phyloP scores from a whole-genome alignment of 2,797 vertebrate species.

The Trichosurus vulpecula region DNA sequence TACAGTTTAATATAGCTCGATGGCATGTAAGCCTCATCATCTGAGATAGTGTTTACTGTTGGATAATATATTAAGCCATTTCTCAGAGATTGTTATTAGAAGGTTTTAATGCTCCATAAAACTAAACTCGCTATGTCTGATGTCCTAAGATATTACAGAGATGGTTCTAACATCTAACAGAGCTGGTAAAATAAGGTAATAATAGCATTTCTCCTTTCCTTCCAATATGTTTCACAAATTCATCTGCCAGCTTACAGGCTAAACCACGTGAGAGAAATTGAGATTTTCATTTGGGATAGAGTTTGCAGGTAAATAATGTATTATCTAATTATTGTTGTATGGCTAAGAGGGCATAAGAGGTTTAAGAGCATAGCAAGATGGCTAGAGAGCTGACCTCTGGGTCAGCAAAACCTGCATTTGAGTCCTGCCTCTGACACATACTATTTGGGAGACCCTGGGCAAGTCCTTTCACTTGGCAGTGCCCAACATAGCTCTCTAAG shows the following conservation, averaged over 20 bases:
- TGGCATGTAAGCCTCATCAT: constrained; percentile 70
- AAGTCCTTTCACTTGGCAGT: background rate
- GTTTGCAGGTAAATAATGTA: background rate
- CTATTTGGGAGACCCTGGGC: background rate
- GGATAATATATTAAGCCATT: constrained; percentile 75
- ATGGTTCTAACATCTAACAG: constrained; percentile 26
- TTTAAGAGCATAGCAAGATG: background rate
- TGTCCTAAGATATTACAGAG: constrained; percentile 48
- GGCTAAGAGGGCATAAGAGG: background rate
- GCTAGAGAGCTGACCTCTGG: background rate
- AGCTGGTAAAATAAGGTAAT: constrained; percentile 14
- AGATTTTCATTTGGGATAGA: background rate
- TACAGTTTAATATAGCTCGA: constrained; percentile 66
- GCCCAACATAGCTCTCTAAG: background rate
- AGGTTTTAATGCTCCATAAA: constrained; percentile 77
- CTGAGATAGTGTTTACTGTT: constrained; percentile 77
- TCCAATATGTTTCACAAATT: constrained; percentile 3
- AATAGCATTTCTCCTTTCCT: constrained; percentile 12
- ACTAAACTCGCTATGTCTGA: constrained; percentile 69
- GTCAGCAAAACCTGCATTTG: background rate
- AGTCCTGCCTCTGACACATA: background rate
- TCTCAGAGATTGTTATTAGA: constrained; percentile 73
- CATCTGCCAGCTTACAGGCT: background rate
- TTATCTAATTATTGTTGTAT: background rate
- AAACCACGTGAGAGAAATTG: background rate